Evolutionary conservation across 2,113 vertebrate genomes (phyloP).

Genomic region (Microtus ochrogaster): DNA sequence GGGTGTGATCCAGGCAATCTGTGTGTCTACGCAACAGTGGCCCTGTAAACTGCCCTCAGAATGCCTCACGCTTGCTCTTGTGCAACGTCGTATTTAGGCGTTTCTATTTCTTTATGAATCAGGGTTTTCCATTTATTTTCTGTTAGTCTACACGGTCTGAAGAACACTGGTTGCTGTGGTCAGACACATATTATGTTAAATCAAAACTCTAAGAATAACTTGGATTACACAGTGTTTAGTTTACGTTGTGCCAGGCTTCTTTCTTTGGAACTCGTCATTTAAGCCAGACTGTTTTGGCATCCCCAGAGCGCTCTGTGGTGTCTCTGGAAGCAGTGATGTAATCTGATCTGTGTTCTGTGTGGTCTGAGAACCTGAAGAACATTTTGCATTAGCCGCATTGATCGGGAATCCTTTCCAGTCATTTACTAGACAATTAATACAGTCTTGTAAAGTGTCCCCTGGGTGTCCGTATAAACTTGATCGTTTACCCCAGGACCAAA

Average conservation of each 20-base stretch:
- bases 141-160: not conserved
- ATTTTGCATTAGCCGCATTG: conserved; percentile 83
- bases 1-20: not conserved
- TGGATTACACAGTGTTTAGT: conserved; percentile 50
- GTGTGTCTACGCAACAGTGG: not conserved
- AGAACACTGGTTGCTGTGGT: not conserved
- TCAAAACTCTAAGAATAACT: conserved; percentile 36
- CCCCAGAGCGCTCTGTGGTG: conserved; percentile 59
- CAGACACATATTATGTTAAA: conserved; percentile 49
- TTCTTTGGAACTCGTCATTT: conserved; percentile 38
- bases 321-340: conserved; percentile 68
- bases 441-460: conserved; percentile 81
- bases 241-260: not conserved
- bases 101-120: conserved; percentile 40
- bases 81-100: conserved; percentile 40
- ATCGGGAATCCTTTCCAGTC: conserved; percentile 83
- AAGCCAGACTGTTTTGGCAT: conserved; percentile 56
- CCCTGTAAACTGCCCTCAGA: not conserved
- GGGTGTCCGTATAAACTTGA: conserved; percentile 79
- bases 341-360: conserved; percentile 81
- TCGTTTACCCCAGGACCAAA: conserved; percentile 82
- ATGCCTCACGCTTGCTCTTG: not conserved
- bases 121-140: conserved; percentile 45
- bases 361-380: conserved; percentile 80
- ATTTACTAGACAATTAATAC: conserved; percentile 87